Evolutionary conservation across 2,797 vertebrate species (phyloP).

Genomic region (Hippopotamyrus pictus): DNA sequence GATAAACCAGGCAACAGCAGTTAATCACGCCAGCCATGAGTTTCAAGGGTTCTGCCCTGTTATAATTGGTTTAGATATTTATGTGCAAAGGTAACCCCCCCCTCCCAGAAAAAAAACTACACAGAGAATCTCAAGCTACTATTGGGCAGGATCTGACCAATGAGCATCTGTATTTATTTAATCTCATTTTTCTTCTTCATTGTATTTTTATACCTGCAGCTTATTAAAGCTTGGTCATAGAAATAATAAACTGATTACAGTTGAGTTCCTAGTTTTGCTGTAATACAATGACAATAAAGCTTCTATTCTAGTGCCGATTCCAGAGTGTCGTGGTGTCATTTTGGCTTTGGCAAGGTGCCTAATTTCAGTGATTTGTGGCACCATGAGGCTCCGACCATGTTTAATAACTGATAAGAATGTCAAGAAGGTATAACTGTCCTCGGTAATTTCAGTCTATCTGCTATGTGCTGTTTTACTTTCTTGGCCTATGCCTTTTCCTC

Average conservation of each 20-base stretch:
- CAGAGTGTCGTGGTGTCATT: not conserved
- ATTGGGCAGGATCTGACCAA: not conserved
- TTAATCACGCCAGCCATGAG: not conserved
- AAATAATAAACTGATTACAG: not conserved
- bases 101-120: not conserved
- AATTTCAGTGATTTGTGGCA: not conserved
- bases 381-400: not conserved
- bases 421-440: constrained; percentile 1
- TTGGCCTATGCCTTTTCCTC: not conserved
- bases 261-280: not conserved
- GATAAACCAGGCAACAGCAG: not conserved
- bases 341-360: not conserved
- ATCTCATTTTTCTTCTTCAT: not conserved
- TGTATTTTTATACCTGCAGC: not conserved
- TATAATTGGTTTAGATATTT: not conserved
- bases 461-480: not conserved
- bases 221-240: not conserved
- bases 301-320: not conserved
- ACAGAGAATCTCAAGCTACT: not conserved
- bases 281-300: not conserved
- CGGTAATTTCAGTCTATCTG: not conserved
- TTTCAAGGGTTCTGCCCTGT: not conserved
- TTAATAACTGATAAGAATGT: not conserved
- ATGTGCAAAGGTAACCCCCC: not conserved
- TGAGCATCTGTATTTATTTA: not conserved